Base-by-base conservation (phyloP, 2,113 vertebrate species). In the Perognathus longimembris region DNA sequence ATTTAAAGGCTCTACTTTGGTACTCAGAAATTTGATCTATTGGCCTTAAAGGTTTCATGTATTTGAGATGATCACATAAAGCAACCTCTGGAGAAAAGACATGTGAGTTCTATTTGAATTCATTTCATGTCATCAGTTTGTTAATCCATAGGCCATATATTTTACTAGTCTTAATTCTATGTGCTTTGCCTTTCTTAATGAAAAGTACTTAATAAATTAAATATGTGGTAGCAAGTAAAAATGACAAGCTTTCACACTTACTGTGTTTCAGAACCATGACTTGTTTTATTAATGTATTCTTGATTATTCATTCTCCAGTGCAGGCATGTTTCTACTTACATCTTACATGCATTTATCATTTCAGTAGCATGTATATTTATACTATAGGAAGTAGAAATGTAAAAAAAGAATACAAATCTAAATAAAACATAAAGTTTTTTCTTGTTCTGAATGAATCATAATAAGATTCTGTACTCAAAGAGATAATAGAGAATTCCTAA, bases 191-290 rank as follows among this genome's bases (percentile, higher is more conserved):
- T 24, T 81, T 18, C 14, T 38, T 92, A 77, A 66, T 93, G 78
- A 75, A 93, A 93, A 91, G 6, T 59, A 67, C 28, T 87, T 96
- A 22, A 22, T 66, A 81, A 73, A 36, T 94, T 77, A 96, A 91
- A 64, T 87, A 63, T 88, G 24, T 15, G 26, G 42, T 32, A 3
- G 6, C 34, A n/a, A 61, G 59, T 30, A 87, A 5, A 92, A 95
- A 84, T 36, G 22, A 34, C n/a, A 26, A 0, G 42, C 36, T 78
- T 87, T 80, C 20, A 70, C 26, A 66, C 42, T 84, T 89, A 57
- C 3, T 85, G 0, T 57, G 84, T 88, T 82, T 34, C 84, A 83
- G 4, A 90, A 18, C 45, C 70, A 34, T 36, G 7, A 38, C 67
- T 86, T 77, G 0, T 21, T 82, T 75, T 63, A 54, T 75, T 24